phyloP scores from a whole-genome alignment of 2,888 invertebrate species.

The Venusia cambrica region DNA sequence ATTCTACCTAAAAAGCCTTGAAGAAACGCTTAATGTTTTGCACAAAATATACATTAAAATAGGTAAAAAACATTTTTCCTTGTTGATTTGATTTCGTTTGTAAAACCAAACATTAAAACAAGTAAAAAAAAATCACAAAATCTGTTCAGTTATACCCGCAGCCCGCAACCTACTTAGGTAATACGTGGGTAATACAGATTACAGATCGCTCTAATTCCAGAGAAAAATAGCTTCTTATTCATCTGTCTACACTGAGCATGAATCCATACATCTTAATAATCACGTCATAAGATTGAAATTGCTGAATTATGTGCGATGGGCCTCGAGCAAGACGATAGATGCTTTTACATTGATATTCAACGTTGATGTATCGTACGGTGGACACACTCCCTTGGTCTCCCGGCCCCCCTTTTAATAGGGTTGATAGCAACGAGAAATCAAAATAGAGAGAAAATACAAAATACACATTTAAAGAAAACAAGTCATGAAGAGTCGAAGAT shows the following conservation, averaged over 20 bases:
- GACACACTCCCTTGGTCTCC: slow-evolving; percentile 53
- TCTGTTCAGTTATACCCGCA: too few relatives aligned
- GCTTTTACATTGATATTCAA: slow-evolving; percentile 66
- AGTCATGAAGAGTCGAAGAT: too few relatives aligned
- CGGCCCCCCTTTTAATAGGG: slow-evolving; percentile 45
- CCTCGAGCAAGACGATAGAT: slow-evolving; percentile 55
- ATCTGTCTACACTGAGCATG: slow-evolving; percentile 19
- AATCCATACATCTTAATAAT: slow-evolving; percentile 54
- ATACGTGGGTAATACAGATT: too few relatives aligned
- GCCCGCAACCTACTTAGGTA: slow-evolving; percentile 16
- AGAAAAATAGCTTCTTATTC: slow-evolving; percentile 30
- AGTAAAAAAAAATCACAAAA: too few relatives aligned
- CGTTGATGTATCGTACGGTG: slow-evolving; percentile 63
- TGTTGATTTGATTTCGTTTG: too few relatives aligned
- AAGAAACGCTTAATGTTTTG: too few relatives aligned
- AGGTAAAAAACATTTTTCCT: too few relatives aligned
- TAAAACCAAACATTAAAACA: too few relatives aligned
- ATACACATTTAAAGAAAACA: too few relatives aligned
- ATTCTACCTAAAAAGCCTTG: too few relatives aligned
- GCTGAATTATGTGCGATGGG: slow-evolving; percentile 59
- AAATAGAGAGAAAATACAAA: neutral
- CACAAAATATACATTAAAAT: too few relatives aligned
- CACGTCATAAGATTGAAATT: slow-evolving; percentile 55
- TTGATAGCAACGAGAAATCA: slow-evolving; percentile 27
- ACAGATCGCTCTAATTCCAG: slow-evolving; percentile 21